A percentile compares a stretch with the other conserved stretches of the same genome.
Evolutionary conservation across 2,888 invertebrate genomes (phyloP).

Genomic region (Bombylius major): DNA sequence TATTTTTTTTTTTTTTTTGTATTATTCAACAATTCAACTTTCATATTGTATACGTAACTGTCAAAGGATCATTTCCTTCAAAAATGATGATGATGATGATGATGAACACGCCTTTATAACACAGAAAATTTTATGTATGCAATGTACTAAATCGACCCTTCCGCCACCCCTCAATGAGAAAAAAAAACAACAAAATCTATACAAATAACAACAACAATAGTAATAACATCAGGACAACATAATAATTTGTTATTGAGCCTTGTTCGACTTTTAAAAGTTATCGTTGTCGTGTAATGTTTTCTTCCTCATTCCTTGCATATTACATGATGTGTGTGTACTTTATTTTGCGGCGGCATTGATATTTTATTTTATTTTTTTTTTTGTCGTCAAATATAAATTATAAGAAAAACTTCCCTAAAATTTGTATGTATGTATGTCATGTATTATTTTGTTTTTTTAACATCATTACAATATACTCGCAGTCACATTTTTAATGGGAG

Average conservation of each 20-base stretch:
- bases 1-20: no score
- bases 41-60: neutral
- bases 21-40: no score
- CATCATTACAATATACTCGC: no score
- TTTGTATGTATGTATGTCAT: no score
- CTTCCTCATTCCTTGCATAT: neutral
- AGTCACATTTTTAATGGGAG: neutral
- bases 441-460: no score
- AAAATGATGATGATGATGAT: neutral
- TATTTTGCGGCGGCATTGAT: no score
- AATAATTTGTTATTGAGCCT: constrained; percentile 12
- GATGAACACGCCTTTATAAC: neutral
- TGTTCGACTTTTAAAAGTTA: neutral
- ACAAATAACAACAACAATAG: no score
- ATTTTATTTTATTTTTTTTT: no score
- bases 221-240: no score
- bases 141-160: neutral
- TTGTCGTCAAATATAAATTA: no score
- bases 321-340: no score
- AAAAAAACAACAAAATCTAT: neutral
- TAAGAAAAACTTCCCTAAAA: no score
- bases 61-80: neutral
- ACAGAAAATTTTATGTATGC: neutral
- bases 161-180: neutral
- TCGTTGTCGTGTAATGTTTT: neutral